Percentiles rank a stretch among this genome's conserved stretches.
Evolutionary conservation across 2,797 vertebrate genomes (phyloP).

Genomic region (Alcedo quadribrachys): DNA sequence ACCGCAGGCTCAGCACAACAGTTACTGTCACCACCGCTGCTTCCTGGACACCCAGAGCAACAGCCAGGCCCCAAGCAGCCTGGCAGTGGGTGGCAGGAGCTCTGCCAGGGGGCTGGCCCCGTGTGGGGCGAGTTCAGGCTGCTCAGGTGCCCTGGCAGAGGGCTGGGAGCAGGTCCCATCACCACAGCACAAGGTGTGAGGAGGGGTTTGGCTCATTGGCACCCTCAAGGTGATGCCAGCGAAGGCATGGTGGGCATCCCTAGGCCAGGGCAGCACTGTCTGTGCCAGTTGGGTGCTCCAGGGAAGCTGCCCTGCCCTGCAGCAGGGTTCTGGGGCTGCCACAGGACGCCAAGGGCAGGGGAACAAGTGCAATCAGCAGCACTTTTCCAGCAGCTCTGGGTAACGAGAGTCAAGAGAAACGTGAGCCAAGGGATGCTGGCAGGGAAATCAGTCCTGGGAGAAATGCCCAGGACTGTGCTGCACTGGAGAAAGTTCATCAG

Average conservation of each 20-base stretch:
- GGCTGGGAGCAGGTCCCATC: neutral
- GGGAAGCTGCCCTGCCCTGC: fast-evolving
- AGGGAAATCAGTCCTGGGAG: neutral
- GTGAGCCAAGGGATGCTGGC: neutral
- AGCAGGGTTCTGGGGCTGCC: neutral
- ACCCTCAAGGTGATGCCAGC: neutral
- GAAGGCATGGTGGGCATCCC: neutral
- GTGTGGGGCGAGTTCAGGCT: fast-evolving
- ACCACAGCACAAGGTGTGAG: fast-evolving
- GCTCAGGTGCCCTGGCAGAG: fast-evolving
- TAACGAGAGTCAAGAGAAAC: neutral
- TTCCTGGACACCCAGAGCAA: slow-evolving; percentile 32
- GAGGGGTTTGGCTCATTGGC: neutral
- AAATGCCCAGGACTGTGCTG: fast-evolving
- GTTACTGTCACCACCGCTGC: neutral
- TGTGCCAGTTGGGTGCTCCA: fast-evolving
- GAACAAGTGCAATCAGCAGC: neutral
- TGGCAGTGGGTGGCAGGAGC: neutral
- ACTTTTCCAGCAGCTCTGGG: neutral
- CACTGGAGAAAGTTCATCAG: neutral
- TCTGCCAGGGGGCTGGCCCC: neutral
- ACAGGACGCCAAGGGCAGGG: neutral
- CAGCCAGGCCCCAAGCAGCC: neutral
- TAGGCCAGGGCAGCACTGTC: neutral
- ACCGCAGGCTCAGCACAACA: neutral